phyloP scores from a whole-genome alignment of 2,113 vertebrate species.

The Microcebus murinus region DNA sequence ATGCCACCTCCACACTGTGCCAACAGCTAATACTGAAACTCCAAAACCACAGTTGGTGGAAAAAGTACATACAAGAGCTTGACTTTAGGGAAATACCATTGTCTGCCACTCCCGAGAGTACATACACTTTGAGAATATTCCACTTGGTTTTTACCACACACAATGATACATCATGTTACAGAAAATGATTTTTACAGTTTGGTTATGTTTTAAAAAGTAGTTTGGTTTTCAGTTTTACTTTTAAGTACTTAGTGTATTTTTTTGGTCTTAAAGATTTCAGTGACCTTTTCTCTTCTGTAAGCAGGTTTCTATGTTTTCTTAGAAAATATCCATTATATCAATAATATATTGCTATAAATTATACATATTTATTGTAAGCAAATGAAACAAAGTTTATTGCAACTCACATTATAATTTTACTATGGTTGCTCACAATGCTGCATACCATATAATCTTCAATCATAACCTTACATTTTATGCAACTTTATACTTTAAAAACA shows the following conservation, averaged over 20 bases:
- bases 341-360: neutral
- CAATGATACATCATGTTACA: neutral
- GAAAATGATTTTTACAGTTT: neutral
- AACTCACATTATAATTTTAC: neutral
- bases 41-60: neutral
- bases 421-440: neutral
- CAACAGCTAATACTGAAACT: neutral
- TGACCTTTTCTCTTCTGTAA: neutral
- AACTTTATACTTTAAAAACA: neutral
- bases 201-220: neutral
- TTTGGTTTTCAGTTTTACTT: neutral
- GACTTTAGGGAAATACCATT: neutral
- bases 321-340: constrained; percentile 16
- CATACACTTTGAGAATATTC: neutral
- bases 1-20: too few species aligned
- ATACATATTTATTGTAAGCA: neutral
- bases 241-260: neutral
- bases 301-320: neutral
- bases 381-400: neutral
- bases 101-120: neutral
- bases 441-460: neutral
- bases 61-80: neutral
- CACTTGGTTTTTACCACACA: neutral
- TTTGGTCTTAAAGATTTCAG: neutral
- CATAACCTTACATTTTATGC: neutral